Percentiles rank a stretch among this genome's conserved stretches.
phyloP scores from a whole-genome alignment of 1,140 invertebrate species.

The Ceratosolen solmsi region DNA sequence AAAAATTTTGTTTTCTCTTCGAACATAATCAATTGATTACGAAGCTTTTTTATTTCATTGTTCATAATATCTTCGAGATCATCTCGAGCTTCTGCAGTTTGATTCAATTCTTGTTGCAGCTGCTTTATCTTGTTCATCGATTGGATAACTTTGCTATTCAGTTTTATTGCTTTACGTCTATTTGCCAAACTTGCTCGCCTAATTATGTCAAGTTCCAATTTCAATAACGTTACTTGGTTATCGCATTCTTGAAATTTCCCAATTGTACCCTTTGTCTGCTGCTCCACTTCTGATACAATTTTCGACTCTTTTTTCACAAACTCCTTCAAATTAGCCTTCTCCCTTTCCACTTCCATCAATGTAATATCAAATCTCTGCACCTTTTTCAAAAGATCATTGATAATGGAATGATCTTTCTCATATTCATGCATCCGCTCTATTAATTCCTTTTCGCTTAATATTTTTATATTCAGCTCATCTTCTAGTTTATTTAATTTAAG shows the following conservation, averaged over 20 bases:
- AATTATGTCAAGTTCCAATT: slow-evolving; percentile 51
- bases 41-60: slow-evolving; percentile 57
- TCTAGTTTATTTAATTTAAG: slow-evolving; percentile 58
- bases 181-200: slow-evolving; percentile 56
- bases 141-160: slow-evolving; percentile 57
- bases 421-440: slow-evolving; percentile 50
- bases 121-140: slow-evolving; percentile 52
- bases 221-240: slow-evolving; percentile 56
- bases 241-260: slow-evolving; percentile 56
- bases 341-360: slow-evolving; percentile 49
- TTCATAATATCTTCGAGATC: slow-evolving; percentile 56
- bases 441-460: slow-evolving; percentile 49
- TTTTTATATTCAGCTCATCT: slow-evolving; percentile 55
- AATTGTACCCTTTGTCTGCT: slow-evolving; percentile 55
- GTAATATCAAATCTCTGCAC: slow-evolving; percentile 55
- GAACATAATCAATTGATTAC: slow-evolving; percentile 53
- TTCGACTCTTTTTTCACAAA: slow-evolving; percentile 51
- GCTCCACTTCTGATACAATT: slow-evolving; percentile 57
- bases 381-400: slow-evolving; percentile 55
- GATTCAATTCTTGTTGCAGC: slow-evolving; percentile 55
- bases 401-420: slow-evolving; percentile 49
- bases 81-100: slow-evolving; percentile 55
- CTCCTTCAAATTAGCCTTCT: slow-evolving; percentile 54
- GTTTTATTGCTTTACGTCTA: slow-evolving; percentile 51
- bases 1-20: slow-evolving; percentile 58